Base-by-base conservation (phyloP, 1,140 invertebrate species). In the Doryteuthis pealeii region DNA sequence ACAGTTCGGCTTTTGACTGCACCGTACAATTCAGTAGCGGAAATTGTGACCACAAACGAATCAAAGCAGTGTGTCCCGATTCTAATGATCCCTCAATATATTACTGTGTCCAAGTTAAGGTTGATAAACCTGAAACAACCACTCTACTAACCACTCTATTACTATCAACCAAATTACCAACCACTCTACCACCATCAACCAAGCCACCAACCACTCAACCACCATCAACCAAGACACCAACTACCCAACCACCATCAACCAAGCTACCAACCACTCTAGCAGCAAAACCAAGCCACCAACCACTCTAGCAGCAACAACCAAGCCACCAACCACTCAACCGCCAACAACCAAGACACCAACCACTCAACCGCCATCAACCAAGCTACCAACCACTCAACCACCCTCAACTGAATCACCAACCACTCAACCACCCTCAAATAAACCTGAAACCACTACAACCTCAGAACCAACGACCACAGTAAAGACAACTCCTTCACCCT, bases 71-170 rank as follows among this genome's bases (percentile, higher is more conserved):
- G 10, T 40, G 35, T 10, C 35, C 35, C 4, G 35, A 40, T 40
- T 40, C 35, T 40, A 3, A 5, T 5, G 10, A 5, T 40, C 4
- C 3, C 10, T 5, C 35, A 10, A 10, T 40, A 40, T 40, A 40
- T 40, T 40, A 40, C 35, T 40, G 35, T 40, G 35, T 40, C 10
- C 35, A 40, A 40, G 10, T 40, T 10, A 40, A 3, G 35, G 10
- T 10, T 5, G 35, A 40, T 68, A 74, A 40, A 54, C 33, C 74
- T 40, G 71, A 71, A 71, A 49, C 74, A 33, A 74, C 40, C 2
- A 2, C 40, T 12, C 45, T 26, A 40, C 18, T 26, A 28, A 26
- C 32, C 15, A 74, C 73, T 6, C n/a, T n/a, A n/a, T n/a, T n/a
- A n/a, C n/a, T n/a, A n/a, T n/a, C n/a, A n/a, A 74, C 35, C 10